Evolutionary conservation across 1,140 invertebrate genomes (phyloP), one percentile per base, ranked within the genome.

Genomic region (Anagrus nilaparvatae): DNA sequence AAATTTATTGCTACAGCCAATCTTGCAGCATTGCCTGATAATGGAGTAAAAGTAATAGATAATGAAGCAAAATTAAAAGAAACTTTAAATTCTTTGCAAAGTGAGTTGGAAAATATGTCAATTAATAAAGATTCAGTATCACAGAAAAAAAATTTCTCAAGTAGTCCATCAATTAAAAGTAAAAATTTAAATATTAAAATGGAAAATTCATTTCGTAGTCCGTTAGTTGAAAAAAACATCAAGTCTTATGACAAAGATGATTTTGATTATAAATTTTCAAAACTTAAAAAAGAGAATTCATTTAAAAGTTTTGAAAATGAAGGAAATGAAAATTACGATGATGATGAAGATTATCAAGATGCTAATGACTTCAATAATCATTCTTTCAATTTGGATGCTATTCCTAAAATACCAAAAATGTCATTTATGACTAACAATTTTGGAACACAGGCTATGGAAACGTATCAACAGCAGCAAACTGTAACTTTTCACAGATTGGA

Each of bases 401-500:
- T 44, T 30, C 43, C 14, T 12, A 27, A 32, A 32, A 43, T 40
- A 24, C 47, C 50, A 5, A 48, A 40, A 0, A 14, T 19, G 6
- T 33, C 36, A 3, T 30, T 40, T 6, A 29, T 49, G 27, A 18
- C 34, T 7, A 43, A 35, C 5, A 40, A 54, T 29, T 44, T 65
- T 6, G 58, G 60, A 1, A 53, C 57, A 54, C 39, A 54, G 68
- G 79, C 78, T 13, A 65, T 79, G 57, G 60, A 69, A 37, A 81
- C 74, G 0, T 73, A 75, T 48, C 65, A 76, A 52, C 64, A 59
- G 20, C 74, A 82, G 47, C 71, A 81, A 49, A 69, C 75, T 25
- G 56, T 86, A 18, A 88, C 84, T 10, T 61, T 76, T 30, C 81
- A 87, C 31, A 73, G 81, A 31, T 63, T 88, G 9, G 64, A 85